These are phyloP conservation scores for Hydrozoanthus gracilis DNA, from an alignment of 92 coral and sea anemone species.

Conservation along the genomic window DNA sequence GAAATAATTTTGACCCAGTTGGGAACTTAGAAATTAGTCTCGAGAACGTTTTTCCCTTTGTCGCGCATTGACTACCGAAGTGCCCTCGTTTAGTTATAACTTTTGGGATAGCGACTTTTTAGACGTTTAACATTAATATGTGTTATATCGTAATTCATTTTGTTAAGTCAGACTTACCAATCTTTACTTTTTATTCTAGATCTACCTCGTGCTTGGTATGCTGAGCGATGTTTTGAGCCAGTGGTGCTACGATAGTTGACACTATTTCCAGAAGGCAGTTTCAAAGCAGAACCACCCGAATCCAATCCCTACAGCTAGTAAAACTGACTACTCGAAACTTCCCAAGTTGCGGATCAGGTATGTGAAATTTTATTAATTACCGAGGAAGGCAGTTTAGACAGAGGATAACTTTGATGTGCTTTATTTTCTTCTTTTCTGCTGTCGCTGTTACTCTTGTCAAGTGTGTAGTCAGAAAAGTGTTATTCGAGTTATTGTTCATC, in stretches of 20 bases:
- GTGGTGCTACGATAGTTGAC: slow-evolving; percentile 10
- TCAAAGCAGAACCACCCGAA: slow-evolving; percentile 9
- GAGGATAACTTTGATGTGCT: slow-evolving; percentile 8
- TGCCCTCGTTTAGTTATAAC: slow-evolving; percentile 8
- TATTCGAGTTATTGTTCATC: background rate
- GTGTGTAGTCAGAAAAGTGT: slow-evolving; percentile 4
- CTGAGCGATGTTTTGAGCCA: slow-evolving; percentile 6
- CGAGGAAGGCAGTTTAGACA: background rate
- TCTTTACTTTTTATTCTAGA: slow-evolving; percentile 5
- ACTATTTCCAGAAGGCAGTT: slow-evolving; percentile 8
- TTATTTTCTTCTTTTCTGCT: slow-evolving; percentile 6
- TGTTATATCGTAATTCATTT: slow-evolving; percentile 5
- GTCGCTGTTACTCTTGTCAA: slow-evolving; percentile 9
- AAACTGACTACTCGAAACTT: background rate
- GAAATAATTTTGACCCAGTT: slow-evolving; percentile 3
- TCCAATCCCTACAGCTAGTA: slow-evolving; percentile 1
- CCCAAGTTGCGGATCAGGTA: too few species aligned
- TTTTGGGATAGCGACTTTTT: slow-evolving; percentile 7
- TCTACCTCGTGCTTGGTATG: slow-evolving; percentile 10
- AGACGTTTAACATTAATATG: slow-evolving; percentile 6
- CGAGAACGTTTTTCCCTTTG: background rate
- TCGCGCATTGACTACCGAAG: slow-evolving; percentile 10
- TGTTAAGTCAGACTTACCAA: slow-evolving; percentile 7
- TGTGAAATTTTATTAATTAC: background rate
- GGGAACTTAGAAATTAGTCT: slow-evolving; percentile 7